Percentiles rank a stretch among this genome's conserved stretches.
phyloP scores from a whole-genome alignment of 2,113 vertebrate genomes.

The Oriolus oriolus region DNA sequence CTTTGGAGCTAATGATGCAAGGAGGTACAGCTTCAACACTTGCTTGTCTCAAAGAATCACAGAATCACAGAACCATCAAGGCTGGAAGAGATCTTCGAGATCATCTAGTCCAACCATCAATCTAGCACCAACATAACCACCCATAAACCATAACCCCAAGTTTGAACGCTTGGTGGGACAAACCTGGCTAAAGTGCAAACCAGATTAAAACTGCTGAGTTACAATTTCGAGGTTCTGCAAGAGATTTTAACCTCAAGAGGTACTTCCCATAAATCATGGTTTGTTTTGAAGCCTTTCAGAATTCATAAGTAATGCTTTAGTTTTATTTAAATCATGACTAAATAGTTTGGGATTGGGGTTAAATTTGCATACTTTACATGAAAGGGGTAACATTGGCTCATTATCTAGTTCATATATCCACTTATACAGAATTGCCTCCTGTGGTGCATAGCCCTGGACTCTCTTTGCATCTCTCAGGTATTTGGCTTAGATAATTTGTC shows the following conservation, averaged over 20 bases:
- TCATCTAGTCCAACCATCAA: neutral
- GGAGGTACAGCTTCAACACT: neutral
- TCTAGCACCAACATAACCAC: neutral
- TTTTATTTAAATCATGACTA: neutral
- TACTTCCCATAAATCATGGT: neutral
- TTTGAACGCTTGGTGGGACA: neutral
- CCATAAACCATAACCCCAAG: neutral
- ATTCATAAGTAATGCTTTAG: neutral
- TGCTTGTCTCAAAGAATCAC: neutral
- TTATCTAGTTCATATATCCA: neutral
- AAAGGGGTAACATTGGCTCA: neutral
- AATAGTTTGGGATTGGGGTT: neutral
- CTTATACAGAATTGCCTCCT: neutral
- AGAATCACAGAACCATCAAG: neutral
- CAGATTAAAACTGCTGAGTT: neutral
- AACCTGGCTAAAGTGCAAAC: neutral
- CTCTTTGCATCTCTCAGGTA: neutral
- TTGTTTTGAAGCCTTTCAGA: neutral
- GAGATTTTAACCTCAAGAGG: neutral
- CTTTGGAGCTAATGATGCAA: neutral
- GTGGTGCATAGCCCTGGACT: neutral
- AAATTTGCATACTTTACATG: neutral
- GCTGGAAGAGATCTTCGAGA: neutral
- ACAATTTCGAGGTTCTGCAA: neutral
- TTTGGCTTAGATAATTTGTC: neutral